Conservation (phyloP, 2,113 vertebrate genomes). For the Pseudorectes ferrugineus region DNA sequence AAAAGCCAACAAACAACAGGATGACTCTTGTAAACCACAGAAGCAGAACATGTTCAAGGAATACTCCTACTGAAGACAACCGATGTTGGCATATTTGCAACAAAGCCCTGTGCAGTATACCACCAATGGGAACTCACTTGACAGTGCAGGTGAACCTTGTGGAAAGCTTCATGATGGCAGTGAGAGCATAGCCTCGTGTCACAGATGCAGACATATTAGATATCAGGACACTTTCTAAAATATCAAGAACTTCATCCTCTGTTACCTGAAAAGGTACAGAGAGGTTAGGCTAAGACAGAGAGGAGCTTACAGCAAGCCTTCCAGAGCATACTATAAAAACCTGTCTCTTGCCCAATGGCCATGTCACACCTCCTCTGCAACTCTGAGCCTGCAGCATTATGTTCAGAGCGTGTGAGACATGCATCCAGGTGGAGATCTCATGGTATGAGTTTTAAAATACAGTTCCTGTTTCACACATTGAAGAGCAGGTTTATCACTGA, state of each 20-base stretch:
- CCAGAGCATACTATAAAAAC: neutral
- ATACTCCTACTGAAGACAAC: neutral
- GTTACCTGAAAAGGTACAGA: conserved; percentile 80
- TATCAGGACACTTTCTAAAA: conserved; percentile 94
- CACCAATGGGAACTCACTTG: conserved; percentile 80
- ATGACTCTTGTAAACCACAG: neutral
- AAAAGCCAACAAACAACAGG: neutral
- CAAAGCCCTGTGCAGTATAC: neutral
- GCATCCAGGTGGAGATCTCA: neutral
- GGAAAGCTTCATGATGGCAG: conserved; percentile 98
- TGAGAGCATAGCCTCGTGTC: conserved; percentile 93
- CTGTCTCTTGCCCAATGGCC: neutral
- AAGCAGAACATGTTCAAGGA: neutral
- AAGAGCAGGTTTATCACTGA: neutral
- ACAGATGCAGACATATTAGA: conserved; percentile 95
- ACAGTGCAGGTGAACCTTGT: conserved; percentile 93
- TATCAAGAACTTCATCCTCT: conserved; percentile 97
- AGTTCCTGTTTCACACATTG: neutral
- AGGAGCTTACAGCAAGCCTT: neutral
- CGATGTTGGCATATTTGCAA: neutral
- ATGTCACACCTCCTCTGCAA: neutral
- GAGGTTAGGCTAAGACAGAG: neutral
- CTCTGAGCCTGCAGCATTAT: neutral
- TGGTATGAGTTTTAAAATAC: neutral
- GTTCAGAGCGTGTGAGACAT: neutral